Conservation (phyloP, 2,797 vertebrate genomes). For the Chaetodon trifasciatus region DNA sequence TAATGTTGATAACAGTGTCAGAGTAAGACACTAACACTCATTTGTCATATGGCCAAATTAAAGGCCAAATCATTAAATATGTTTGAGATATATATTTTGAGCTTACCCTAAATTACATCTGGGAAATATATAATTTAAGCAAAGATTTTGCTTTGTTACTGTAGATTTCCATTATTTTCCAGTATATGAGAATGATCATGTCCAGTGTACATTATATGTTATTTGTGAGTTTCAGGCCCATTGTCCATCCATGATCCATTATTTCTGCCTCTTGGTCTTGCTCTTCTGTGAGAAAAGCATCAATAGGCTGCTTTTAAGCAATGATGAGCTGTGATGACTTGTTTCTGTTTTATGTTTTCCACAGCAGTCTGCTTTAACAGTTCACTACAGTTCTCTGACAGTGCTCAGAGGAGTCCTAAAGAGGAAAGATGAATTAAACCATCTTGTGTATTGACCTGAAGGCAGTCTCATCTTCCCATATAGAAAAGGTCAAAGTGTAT, state of each 20-base stretch:
- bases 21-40: not conserved
- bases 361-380: not conserved
- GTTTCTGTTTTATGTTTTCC: not conserved
- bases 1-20: not conserved
- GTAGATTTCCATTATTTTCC: not conserved
- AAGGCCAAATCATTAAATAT: not conserved
- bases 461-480: slow-evolving; percentile 12
- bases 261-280: slow-evolving; percentile 4
- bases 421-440: slow-evolving; percentile 4
- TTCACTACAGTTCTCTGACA: not conserved
- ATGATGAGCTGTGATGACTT: not conserved
- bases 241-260: not conserved
- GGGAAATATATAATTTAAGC: too few relatives aligned
- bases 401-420: not conserved
- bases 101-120: too few relatives aligned
- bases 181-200: slow-evolving; percentile 1
- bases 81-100: not conserved
- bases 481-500: slow-evolving; percentile 19
- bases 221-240: not conserved
- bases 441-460: not conserved
- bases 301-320: not conserved
- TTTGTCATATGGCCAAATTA: not conserved
- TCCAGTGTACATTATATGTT: not conserved
- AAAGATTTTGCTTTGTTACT: not conserved
- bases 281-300: not conserved